Conservation (phyloP, 2,888 invertebrate genomes). For the Mythimna impura region DNA sequence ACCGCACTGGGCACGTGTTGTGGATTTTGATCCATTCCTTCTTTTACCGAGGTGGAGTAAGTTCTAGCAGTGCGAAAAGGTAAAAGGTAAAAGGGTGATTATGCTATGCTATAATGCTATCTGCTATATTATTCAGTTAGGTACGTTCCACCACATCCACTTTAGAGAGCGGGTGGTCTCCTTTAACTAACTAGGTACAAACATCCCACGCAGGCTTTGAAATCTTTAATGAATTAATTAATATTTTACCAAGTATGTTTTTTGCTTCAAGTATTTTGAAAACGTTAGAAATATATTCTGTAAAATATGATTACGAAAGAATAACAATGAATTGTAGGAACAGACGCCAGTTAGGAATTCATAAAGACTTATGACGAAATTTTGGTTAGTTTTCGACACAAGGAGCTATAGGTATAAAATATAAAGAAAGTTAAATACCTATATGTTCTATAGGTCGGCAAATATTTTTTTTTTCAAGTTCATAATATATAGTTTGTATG, state of each 20-base stretch:
- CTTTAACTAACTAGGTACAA: background rate
- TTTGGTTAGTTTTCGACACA: background rate
- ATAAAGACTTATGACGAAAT: background rate
- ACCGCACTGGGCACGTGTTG: no score
- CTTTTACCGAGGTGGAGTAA: no score
- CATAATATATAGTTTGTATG: no score
- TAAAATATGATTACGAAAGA: background rate
- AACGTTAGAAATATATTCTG: background rate
- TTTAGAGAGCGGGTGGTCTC: background rate
- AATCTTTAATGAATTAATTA: background rate
- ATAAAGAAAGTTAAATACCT: background rate
- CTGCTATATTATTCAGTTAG: background rate
- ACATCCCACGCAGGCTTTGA: background rate
- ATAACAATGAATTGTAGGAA: background rate
- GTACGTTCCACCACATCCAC: background rate
- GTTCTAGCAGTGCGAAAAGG: no score
- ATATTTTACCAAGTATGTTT: slow-evolving; percentile 7
- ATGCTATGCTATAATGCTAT: no score
- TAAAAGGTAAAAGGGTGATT: no score
- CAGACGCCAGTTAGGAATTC: background rate
- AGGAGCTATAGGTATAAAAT: no score
- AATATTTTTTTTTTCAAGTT: no score
- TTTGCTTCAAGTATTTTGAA: background rate
- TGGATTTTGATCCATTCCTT: no score
- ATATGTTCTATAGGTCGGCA: no score